phyloP scores from a whole-genome alignment of 2,888 invertebrate genomes.

The Morpho deidamia region DNA sequence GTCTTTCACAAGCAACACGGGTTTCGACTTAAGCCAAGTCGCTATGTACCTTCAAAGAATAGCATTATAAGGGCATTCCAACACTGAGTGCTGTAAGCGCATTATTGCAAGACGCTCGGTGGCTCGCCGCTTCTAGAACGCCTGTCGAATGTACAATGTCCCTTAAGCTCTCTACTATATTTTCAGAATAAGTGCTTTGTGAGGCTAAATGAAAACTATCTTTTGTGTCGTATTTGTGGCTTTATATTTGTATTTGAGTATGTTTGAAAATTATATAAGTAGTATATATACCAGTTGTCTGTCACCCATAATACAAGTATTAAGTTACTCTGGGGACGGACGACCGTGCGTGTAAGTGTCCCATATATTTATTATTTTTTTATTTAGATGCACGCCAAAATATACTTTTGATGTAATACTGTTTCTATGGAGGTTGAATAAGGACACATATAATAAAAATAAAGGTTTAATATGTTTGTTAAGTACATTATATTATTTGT shows the following conservation, averaged over 20 bases:
- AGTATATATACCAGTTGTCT: no score
- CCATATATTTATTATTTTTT: no score
- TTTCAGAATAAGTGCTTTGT: conserved; percentile 61
- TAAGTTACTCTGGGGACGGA: no score
- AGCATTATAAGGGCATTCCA: conserved; percentile 61
- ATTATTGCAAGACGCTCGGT: conserved; percentile 60
- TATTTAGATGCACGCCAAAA: conserved; percentile 28
- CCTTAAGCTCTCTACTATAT: conserved; percentile 57
- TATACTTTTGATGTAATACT: no score
- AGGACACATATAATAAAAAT: no score
- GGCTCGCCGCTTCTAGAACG: conserved; percentile 44
- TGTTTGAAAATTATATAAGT: no score
- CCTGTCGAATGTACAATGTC: conserved; percentile 66
- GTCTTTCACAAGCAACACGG: conserved; percentile 46
- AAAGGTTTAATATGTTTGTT: no score
- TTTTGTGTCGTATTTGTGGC: conserved; percentile 55
- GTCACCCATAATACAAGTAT: no score
- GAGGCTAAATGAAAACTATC: conserved; percentile 60
- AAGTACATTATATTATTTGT: no score
- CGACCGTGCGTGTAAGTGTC: no score
- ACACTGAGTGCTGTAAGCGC: conserved; percentile 63
- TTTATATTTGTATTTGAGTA: no score
- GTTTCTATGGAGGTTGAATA: no score
- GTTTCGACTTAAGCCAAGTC: conserved; percentile 65
- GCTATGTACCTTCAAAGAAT: conserved; percentile 52